Evolutionary conservation across 2,797 vertebrate species (phyloP).

Genomic region (Chromis chromis): DNA sequence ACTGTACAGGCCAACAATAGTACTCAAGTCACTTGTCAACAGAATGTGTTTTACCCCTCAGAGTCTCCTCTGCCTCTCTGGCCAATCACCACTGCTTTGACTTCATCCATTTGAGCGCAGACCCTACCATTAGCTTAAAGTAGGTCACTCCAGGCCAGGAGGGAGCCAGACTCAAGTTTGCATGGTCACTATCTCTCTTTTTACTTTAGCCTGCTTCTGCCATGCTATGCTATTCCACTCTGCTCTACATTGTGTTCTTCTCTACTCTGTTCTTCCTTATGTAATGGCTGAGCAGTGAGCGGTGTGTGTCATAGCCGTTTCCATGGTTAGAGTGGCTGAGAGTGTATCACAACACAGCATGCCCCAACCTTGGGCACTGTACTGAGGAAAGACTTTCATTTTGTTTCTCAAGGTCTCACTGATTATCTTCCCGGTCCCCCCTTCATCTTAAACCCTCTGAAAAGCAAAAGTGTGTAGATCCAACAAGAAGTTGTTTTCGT

Average conservation of each 20-base stretch:
- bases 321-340: constrained; percentile 74
- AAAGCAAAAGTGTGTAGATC: not conserved
- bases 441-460: not conserved
- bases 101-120: constrained; percentile 73
- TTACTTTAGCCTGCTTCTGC: constrained; percentile 65
- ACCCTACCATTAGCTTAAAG: constrained; percentile 79
- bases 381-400: constrained; percentile 24
- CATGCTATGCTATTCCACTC: constrained; percentile 61
- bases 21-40: constrained; percentile 53
- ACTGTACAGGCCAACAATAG: constrained; percentile 24
- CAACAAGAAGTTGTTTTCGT: constrained; percentile 16
- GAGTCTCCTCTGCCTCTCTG: constrained; percentile 63
- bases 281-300: constrained; percentile 74
- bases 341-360: constrained; percentile 69
- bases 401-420: constrained; percentile 15
- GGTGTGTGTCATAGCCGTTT: constrained; percentile 73
- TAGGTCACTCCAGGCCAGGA: constrained; percentile 85
- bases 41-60: constrained; percentile 65
- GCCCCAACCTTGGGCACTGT: constrained; percentile 51
- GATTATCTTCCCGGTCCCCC: not conserved
- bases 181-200: constrained; percentile 72
- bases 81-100: constrained; percentile 68
- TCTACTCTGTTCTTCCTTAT: constrained; percentile 70
- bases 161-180: constrained; percentile 78
- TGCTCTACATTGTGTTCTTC: constrained; percentile 67